Evolutionary conservation across 1,140 invertebrate genomes (phyloP), one percentile per base, ranked within the genome.

Genomic region (Thaumetopoea pityocampa): DNA sequence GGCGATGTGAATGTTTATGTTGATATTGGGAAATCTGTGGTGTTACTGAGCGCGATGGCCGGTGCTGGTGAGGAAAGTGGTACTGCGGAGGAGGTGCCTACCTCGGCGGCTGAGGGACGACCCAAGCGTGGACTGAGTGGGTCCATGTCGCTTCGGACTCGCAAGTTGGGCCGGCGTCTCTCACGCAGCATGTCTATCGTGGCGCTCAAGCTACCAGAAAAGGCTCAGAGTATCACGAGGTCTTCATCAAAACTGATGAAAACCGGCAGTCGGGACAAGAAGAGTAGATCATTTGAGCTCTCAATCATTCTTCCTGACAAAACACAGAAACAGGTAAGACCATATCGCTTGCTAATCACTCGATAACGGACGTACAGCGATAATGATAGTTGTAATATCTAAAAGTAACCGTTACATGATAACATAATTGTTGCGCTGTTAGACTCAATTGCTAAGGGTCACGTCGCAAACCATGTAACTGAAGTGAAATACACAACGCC

Each of bases 221-320:
- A 82, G 50, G 77, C 79, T 5, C 79, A 84, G 6, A 77, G 64
- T 51, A 76, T 87, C 29, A 74, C 78, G 15, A 72, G 74, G 16
- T 60, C 67, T 1, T 77, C 78, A 1, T 68, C 78, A 0, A 82
- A 82, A 38, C 60, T 77, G 9, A 72, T 68, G 61, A 43, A 63
- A 20, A 60, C 78, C 15, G 67, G 59, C 6, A 67, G 58, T 33
- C 59, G 67, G 1, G 81, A 84, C 46, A 78, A 80, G 55, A 76
- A 81, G 34, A 73, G 63, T 42, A 67, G 78, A 37, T 61, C 78
- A 2, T 86, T 87, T 44, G 86, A 88, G 26, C 64, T 88, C 0
- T 86, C 86, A 2, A 73, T 87, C 16, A 88, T 88, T 47, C 77
- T 87, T 6, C 87, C 87, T 3, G 87, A 88, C 42, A 88, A 88